Evolutionary conservation across 2,797 vertebrate species (phyloP), one percentile per base, ranked within the genome.

Genomic region (Sebastes iracundus): DNA sequence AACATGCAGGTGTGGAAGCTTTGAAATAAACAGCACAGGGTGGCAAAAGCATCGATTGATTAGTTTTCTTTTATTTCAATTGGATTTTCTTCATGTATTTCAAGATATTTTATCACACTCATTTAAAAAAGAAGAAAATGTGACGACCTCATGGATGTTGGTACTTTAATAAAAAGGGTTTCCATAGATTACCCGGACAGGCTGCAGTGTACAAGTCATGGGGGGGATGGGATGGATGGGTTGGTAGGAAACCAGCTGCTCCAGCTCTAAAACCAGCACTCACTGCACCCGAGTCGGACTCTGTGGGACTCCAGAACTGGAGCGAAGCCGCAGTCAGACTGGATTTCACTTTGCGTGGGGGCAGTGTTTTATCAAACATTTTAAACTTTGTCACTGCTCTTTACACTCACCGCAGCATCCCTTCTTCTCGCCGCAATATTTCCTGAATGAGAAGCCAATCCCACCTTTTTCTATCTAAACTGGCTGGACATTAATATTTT

Each of bases 61-160:
- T 86, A 52, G 69, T 80, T 92, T 86, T 83, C 46, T 83, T 95
- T 95, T 94, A 93, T 94, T 96, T 91, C 66, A 94, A 64, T 61
- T 84, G 66, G 35, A 72, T 77, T 84, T 82, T 91, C 38, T 76
- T 88, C 85, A 79, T 72, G 86, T 75, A 76, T 60, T 77, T 86
- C 72, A 83, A 69, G 79, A 80, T 79, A 74, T 83, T 80, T 85
- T 30, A 85, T 88, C 66, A 91, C 83, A 93, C 77, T 90, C 74
- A 70, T 58, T 46, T 65, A 14, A 67, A 70, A 77, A 52, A 84
- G 70, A 60, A 59, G 14, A 66, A 86, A 67, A 67, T 33, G n/a
- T 6, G 33, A 63, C 20, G 33, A 16, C 62, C 53, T 22, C 4
- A 4, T 22, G 33, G 18, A 38, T 75, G 53, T 83, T 75, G 49